phyloP scores from a whole-genome alignment of 2,113 vertebrate species.

The Lathamus discolor region DNA sequence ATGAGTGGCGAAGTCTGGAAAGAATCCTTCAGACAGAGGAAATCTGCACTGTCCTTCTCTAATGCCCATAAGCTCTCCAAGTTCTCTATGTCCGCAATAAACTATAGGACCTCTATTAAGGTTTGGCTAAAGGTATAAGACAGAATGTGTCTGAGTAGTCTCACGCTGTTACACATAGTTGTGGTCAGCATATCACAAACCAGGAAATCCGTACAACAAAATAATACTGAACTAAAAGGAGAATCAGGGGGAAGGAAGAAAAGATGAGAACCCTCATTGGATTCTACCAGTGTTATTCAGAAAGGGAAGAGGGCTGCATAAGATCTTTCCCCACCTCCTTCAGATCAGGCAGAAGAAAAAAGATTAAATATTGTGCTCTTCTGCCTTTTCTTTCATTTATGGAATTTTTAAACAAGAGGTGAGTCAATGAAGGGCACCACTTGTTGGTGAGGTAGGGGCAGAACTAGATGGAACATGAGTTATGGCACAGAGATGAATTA shows the following conservation, averaged over 20 bases:
- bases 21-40: constrained; percentile 6
- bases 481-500: not conserved
- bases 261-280: not conserved
- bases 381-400: not conserved
- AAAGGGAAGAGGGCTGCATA: not conserved
- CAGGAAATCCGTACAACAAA: not conserved
- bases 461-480: not conserved
- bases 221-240: not conserved
- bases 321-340: not conserved
- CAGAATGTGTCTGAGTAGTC: not conserved
- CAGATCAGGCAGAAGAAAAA: not conserved
- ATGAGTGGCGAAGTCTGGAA: not conserved
- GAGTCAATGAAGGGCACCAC: not conserved
- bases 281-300: not conserved
- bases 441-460: not conserved
- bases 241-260: fast-evolving
- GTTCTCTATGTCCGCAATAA: not conserved
- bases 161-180: not conserved
- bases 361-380: not conserved
- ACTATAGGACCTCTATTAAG: not conserved
- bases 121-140: not conserved
- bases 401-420: not conserved
- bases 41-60: not conserved
- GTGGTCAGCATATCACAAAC: not conserved
- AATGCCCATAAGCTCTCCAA: not conserved